Evolutionary conservation across 2,888 invertebrate genomes (phyloP).

Genomic region (Lycocerus yunnanus): DNA sequence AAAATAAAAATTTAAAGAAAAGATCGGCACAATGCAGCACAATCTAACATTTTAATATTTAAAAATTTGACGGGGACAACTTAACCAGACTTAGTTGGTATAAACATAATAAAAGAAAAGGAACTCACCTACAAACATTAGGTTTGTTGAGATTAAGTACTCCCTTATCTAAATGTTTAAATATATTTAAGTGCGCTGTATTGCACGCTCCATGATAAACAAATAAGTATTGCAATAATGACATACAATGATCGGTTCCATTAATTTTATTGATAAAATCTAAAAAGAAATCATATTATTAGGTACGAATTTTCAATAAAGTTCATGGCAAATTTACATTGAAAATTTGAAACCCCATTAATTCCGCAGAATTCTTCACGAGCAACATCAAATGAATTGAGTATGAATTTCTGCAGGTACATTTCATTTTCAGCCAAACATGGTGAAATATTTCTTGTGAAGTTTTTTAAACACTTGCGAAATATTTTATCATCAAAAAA

Average conservation of each 20-base stretch:
- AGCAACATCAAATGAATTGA: not conserved
- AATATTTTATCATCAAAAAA: not conserved
- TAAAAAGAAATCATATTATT: not conserved
- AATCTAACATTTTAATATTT: too few relatives aligned
- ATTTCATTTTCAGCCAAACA: not conserved
- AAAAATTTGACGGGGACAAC: too few relatives aligned
- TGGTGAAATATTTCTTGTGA: not conserved
- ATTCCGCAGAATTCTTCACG: not conserved
- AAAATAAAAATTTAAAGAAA: too few relatives aligned
- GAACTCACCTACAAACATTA: not conserved
- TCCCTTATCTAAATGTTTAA: not conserved
- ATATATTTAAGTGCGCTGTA: not conserved
- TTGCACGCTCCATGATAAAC: not conserved
- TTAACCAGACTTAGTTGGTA: too few relatives aligned
- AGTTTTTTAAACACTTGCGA: not conserved
- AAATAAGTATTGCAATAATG: not conserved
- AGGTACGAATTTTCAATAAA: not conserved
- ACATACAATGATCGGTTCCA: not conserved
- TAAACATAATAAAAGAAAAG: not conserved
- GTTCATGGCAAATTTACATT: not conserved
- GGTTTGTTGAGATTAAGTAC: not conserved
- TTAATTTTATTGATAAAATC: not conserved
- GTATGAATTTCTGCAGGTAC: not conserved
- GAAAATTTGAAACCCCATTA: not conserved
- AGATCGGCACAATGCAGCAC: too few relatives aligned